Evolutionary conservation across 2,888 invertebrate species (phyloP).

Genomic region (Phalera bucephala): DNA sequence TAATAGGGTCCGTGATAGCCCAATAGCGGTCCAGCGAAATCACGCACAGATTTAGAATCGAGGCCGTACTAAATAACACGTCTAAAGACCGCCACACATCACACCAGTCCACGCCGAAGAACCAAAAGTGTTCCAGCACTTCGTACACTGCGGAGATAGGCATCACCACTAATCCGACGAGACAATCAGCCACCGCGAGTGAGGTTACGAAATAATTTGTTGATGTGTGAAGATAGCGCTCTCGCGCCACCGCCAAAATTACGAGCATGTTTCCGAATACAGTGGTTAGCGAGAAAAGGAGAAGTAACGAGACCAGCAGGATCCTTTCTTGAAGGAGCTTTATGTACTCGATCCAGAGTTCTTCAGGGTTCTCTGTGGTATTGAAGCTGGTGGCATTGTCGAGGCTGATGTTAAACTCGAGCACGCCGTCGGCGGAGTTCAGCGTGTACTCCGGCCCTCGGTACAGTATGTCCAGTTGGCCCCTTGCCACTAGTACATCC

Average conservation of each 20-base stretch:
- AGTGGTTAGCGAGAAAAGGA: slow-evolving; percentile 95
- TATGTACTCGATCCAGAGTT: slow-evolving; percentile 74
- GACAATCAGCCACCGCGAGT: slow-evolving; percentile 96
- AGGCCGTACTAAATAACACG: slow-evolving; percentile 98
- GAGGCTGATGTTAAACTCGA: slow-evolving; percentile 63
- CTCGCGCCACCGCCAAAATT: slow-evolving; percentile 95
- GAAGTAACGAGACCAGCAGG: slow-evolving; percentile 90
- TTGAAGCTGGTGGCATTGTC: slow-evolving; percentile 57
- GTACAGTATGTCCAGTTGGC: slow-evolving; percentile 65
- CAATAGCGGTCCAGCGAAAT: slow-evolving; percentile 98
- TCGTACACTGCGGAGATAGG: slow-evolving; percentile 97
- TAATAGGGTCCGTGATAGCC: slow-evolving; percentile 99
- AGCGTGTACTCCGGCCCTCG: slow-evolving; percentile 61
- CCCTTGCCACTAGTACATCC: slow-evolving; percentile 67
- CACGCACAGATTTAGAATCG: slow-evolving; percentile 98
- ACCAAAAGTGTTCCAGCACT: slow-evolving; percentile 94
- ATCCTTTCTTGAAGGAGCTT: slow-evolving; percentile 86
- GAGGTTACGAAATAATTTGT: slow-evolving; percentile 99
- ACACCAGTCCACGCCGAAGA: slow-evolving; percentile 97
- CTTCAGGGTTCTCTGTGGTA: slow-evolving; percentile 47
- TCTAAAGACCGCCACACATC: slow-evolving; percentile 99
- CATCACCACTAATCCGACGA: slow-evolving; percentile 98
- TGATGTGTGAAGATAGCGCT: slow-evolving; percentile 96
- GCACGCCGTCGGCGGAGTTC: slow-evolving; percentile 43
- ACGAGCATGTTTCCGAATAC: slow-evolving; percentile 98